phyloP scores from a whole-genome alignment of 2,797 vertebrate genomes.

The Knipowitschia caucasica region DNA sequence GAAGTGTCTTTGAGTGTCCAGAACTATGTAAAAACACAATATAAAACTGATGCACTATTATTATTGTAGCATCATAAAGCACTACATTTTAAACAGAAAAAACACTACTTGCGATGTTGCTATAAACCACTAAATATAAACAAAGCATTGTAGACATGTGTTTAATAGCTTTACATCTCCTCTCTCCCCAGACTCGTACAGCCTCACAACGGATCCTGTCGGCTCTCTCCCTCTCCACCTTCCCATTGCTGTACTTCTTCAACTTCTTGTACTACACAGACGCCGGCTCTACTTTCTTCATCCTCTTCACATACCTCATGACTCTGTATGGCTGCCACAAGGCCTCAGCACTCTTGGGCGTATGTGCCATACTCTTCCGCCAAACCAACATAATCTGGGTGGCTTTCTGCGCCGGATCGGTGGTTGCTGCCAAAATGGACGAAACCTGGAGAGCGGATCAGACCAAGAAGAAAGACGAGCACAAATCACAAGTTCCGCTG shows the following conservation, averaged over 20 bases:
- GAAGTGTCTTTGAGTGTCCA: too few relatives aligned
- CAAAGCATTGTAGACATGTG: too few relatives aligned
- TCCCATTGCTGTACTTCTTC: constrained; percentile 96
- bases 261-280: constrained; percentile 98
- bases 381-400: constrained; percentile 96
- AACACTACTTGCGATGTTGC: background rate
- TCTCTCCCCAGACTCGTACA: constrained; percentile 75
- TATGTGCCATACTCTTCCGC: constrained; percentile 90
- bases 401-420: constrained; percentile 86
- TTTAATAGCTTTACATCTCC: too few relatives aligned
- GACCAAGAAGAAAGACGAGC: constrained; percentile 85
- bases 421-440: constrained; percentile 82
- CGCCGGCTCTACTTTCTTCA: constrained; percentile 92
- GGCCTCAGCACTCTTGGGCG: constrained; percentile 85
- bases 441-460: constrained; percentile 85
- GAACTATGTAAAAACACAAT: too few relatives aligned
- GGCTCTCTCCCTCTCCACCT: constrained; percentile 82
- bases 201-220: constrained; percentile 82
- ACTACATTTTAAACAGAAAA: too few relatives aligned
- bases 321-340: constrained; percentile 91
- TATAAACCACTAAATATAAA: background rate
- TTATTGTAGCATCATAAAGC: too few relatives aligned
- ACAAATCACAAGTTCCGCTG: constrained; percentile 70
- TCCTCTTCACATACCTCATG: constrained; percentile 95
- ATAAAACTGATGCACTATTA: too few relatives aligned